Evolutionary conservation across 2,113 vertebrate species (phyloP), one percentile per base, ranked within the genome.

Genomic region (Baryphthengus martii): DNA sequence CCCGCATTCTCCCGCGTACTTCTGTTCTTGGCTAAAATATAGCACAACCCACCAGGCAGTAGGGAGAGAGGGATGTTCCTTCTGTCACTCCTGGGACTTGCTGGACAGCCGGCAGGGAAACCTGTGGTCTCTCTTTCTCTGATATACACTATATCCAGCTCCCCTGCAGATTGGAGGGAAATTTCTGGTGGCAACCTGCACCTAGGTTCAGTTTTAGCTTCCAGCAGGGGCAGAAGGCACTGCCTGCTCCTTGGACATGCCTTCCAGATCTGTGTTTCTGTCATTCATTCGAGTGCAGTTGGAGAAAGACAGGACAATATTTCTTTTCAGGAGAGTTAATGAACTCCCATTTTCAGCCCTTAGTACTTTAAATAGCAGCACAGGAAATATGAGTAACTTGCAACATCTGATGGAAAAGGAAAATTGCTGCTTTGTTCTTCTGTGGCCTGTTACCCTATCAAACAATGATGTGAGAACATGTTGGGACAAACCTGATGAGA

Each of bases 361-460:
- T 44, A 71, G 72, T 74, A 59, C 80, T 84, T 93, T 75, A 95
- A 96, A 95, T 68, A 94, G 93, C 76, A 95, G 74, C 80, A 87
- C 56, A 94, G 84, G 96, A 95, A 97, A 93, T 33, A 26, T 4
- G 84, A 95, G 89, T 85, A 89, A 82, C 65, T 81, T 75, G 66
- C 89, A 95, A 81, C 44, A 91, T 90, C 80, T 93, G 89, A 92
- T 52, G 93, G 84, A 96, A 95, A 90, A 93, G 76, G 86, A 95
- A 84, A 92, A 91, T 81, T 90, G 91, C 76, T 91, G 94, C 76
- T 95, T 67, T 1, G 6, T 40, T 91, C 75, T 88, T 95, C 93
- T 92, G 93, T 96, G 94, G 82, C 78, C 93, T 95, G 91, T 90
- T 90, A 83, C 53, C 50, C 50, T 55, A 33, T 20, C 5, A 47